Conservation (phyloP, 2,797 vertebrate genomes). For the Gobio occitaniae region DNA sequence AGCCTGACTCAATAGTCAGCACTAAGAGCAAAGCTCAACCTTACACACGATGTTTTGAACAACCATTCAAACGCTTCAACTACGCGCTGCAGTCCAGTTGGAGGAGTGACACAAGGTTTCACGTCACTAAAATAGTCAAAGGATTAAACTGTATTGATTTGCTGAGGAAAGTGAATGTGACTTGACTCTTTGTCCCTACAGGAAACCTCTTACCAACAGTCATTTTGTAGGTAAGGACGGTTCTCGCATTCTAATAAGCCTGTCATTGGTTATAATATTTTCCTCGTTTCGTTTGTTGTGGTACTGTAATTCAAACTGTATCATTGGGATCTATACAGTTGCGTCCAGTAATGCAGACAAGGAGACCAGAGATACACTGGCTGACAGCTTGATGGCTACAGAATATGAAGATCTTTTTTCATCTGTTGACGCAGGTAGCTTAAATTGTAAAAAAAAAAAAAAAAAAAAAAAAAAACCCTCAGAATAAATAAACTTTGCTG, state of each 20-base stretch:
- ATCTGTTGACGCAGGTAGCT: background rate
- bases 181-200: constrained; percentile 11
- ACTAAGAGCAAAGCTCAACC: background rate
- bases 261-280: background rate
- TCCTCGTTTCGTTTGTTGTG: background rate
- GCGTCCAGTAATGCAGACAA: constrained; percentile 78
- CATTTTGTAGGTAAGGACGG: constrained; percentile 8
- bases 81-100: constrained; percentile 4
- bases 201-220: background rate
- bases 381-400: constrained; percentile 15
- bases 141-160: background rate
- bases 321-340: constrained; percentile 69
- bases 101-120: background rate
- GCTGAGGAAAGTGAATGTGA: background rate
- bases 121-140: background rate
- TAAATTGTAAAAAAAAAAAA: too few relatives aligned
- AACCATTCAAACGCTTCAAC: constrained; percentile 12
- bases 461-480: too few relatives aligned
- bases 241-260: background rate
- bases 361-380: constrained; percentile 74
- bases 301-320: background rate
- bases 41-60: constrained; percentile 3
- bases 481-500: background rate
- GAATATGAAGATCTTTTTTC: background rate
- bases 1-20: background rate